A percentile compares a stretch with the other conserved stretches of the same genome.
Evolutionary conservation across 2,888 invertebrate species (phyloP).

Genomic region (Sialis lutaria): DNA sequence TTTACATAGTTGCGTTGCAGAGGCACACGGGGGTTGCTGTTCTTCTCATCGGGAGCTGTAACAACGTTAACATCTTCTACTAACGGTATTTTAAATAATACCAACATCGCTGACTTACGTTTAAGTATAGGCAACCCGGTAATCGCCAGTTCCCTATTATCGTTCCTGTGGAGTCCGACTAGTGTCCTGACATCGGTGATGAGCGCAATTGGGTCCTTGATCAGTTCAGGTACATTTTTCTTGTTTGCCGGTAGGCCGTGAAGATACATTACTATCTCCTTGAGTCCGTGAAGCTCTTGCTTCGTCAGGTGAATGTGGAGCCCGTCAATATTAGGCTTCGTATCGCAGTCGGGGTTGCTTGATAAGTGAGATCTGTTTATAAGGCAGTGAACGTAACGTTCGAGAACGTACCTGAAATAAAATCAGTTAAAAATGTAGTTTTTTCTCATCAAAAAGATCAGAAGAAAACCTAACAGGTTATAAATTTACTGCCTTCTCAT

Average conservation of each 20-base stretch:
- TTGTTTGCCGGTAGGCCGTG: conserved; percentile 77
- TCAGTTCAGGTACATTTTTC: conserved; percentile 80
- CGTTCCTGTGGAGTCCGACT: conserved; percentile 76
- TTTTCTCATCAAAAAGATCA: no score
- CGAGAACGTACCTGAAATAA: conserved; percentile 53
- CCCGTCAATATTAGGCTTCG: conserved; percentile 20
- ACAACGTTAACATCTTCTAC: not conserved
- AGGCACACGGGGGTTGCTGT: conserved; percentile 1
- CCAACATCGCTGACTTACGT: conserved; percentile 11
- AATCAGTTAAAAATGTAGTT: no score
- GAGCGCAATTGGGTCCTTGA: conserved; percentile 75
- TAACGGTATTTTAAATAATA: not conserved
- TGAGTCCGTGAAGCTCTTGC: conserved; percentile 61
- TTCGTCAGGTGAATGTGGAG: conserved; percentile 64
- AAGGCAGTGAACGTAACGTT: conserved; percentile 76
- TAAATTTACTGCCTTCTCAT: no score
- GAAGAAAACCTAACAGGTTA: no score
- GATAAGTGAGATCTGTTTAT: conserved; percentile 68
- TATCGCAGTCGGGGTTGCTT: conserved; percentile 17
- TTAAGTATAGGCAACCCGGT: conserved; percentile 66
- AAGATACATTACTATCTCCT: conserved; percentile 82
- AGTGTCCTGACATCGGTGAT: conserved; percentile 78
- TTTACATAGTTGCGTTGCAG: conserved; percentile 4
- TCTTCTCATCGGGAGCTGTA: conserved; percentile 5
- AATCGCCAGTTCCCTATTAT: conserved; percentile 64